A percentile compares a stretch with the other conserved stretches of the same genome.
Evolutionary conservation across 37 sponge, comb jelly and placozoan species (phyloP).

Genomic region (Lycopodina hypogea): DNA sequence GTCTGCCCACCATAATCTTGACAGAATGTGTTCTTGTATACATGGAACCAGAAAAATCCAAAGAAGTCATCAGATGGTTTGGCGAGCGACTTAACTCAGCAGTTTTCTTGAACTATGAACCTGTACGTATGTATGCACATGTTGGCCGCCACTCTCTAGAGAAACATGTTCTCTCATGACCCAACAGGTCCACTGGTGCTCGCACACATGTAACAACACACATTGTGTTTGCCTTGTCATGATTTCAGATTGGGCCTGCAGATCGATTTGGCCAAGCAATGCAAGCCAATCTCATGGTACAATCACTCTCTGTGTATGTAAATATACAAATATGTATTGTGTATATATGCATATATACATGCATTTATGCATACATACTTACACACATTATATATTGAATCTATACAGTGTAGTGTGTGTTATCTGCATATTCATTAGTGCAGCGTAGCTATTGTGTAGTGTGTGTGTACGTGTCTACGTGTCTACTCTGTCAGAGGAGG

Average conservation of each 20-base stretch:
- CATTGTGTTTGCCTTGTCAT: background rate
- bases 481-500: too few species aligned
- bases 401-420: too few species aligned
- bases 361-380: too few species aligned
- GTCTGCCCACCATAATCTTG: slow-evolving; percentile 73
- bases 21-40: slow-evolving; percentile 90
- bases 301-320: background rate
- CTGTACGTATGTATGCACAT: slow-evolving; percentile 39
- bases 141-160: background rate
- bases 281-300: slow-evolving; percentile 55
- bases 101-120: slow-evolving; percentile 82
- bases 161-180: too few species aligned
- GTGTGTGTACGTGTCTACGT: too few species aligned
- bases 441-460: too few species aligned
- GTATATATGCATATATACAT: background rate
- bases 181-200: too few species aligned
- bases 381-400: too few species aligned
- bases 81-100: slow-evolving; percentile 51
- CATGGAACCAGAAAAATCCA: slow-evolving; percentile 58
- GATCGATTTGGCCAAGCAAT: slow-evolving; percentile 70
- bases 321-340: background rate
- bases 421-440: too few species aligned
- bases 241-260: slow-evolving; percentile 35
- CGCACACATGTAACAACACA: too few species aligned
- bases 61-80: slow-evolving; percentile 66